Evolutionary conservation across 92 coral and sea anemone genomes (phyloP).

Genomic region (Bergia sp.): DNA sequence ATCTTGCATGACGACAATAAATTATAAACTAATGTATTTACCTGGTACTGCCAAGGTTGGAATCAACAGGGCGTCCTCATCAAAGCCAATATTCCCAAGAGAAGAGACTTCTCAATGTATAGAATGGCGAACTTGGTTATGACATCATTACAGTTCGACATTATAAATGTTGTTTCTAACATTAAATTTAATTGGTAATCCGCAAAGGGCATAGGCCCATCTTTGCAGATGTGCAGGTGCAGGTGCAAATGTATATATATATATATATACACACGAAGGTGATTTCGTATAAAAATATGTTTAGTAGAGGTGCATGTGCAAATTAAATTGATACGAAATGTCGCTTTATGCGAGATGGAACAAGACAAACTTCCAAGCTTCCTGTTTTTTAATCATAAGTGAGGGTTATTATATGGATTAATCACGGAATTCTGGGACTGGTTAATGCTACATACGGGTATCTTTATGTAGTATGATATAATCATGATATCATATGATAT

Average conservation of each 20-base stretch:
- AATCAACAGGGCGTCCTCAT: neutral
- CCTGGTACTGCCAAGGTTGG: slow-evolving; percentile 9
- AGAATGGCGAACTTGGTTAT: neutral
- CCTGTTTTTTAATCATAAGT: too few relatives aligned
- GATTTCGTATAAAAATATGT: neutral
- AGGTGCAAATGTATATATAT: neutral
- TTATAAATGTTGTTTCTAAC: neutral
- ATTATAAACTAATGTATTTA: neutral
- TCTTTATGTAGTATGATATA: too few relatives aligned
- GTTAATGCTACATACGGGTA: too few relatives aligned
- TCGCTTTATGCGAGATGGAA: too few relatives aligned
- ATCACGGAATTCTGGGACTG: neutral
- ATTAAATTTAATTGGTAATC: neutral
- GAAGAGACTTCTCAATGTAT: neutral
- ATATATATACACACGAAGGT: neutral
- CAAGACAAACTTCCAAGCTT: too few relatives aligned
- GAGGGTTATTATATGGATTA: neutral
- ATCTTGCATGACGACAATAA: neutral
- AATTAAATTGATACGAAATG: neutral
- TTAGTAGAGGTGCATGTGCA: neutral
- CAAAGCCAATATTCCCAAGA: neutral
- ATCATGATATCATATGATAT: too few relatives aligned
- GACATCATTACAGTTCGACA: neutral
- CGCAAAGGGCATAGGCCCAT: neutral
- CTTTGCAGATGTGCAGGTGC: neutral